Base-by-base conservation (phyloP, 1,140 invertebrate species). In the Sitophilus oryzae region DNA sequence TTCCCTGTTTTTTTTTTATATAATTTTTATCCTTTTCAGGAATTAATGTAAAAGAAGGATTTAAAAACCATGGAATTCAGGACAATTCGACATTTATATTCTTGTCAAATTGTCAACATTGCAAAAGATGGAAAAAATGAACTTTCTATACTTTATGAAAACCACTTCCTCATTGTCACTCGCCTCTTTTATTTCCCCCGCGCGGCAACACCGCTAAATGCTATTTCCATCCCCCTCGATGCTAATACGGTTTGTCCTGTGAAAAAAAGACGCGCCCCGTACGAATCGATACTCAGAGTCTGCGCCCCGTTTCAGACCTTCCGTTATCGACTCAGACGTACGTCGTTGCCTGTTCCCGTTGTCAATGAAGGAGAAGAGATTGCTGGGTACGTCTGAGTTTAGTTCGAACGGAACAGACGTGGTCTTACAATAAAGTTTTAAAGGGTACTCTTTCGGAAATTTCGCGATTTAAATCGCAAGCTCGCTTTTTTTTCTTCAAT, bases 221-320 rank as follows among this genome's bases (percentile, higher is more conserved):
- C 23, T 21, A 14, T 44, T 45, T 40, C 37, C n/a, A 11, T 55
- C 45, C 25, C 25, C n/a, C 40, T 34, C 42, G 44, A 48, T 45
- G 21, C 18, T 55, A 55, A 55, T 41, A 47, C 16, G 52, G 45
- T 43, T 42, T 43, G 52, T 43, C 52, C 52, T 23, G 15, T 55
- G 45, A 34, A 47, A 52, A 30, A 55, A 55, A 48, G 52, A 55
- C 43, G 52, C 30, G n/a, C n/a, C 40, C 46, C 15, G 51, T 46
- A 40, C 22, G 18, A 55, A 55, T 55, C 52, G 46, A 55, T 55
- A 55, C 45, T 43, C 14, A 48, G 45, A 40, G 45, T 55, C 23
- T 48, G 52, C 52, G 44, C 52, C 45, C 35, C 30, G 37, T 30
- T 40, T 21, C 10, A 37, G 3, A 19, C 10, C 15, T 30, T 16